Conservation (phyloP, 2,113 vertebrate species). For the Micronycteris hirsuta region DNA sequence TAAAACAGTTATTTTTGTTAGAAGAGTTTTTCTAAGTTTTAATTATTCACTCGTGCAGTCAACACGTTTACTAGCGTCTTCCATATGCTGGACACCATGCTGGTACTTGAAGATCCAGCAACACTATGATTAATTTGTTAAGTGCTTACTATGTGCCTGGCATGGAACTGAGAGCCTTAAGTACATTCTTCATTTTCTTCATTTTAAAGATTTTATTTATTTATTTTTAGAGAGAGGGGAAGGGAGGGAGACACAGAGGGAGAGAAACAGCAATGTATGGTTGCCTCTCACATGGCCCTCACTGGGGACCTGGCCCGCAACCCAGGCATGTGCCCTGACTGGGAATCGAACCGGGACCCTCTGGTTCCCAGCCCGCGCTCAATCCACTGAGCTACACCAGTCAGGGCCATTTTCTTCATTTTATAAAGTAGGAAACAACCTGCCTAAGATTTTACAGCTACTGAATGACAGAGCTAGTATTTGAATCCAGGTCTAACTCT, state of each 20-base stretch:
- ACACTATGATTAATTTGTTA: not conserved
- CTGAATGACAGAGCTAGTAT: not conserved
- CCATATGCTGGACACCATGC: not conserved
- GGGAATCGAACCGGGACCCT: too few relatives aligned
- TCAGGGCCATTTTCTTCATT: not conserved
- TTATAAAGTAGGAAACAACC: not conserved
- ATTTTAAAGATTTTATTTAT: too few relatives aligned
- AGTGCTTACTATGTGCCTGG: not conserved
- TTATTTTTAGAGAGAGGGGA: too few relatives aligned
- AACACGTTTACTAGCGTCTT: not conserved
- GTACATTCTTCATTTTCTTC: not conserved
- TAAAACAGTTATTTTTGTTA: not conserved
- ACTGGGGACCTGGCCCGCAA: too few relatives aligned
- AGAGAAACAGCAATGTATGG: too few relatives aligned
- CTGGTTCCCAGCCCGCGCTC: too few relatives aligned
- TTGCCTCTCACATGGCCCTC: too few relatives aligned
- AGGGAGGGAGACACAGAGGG: too few relatives aligned
- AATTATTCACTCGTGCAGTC: not conserved
- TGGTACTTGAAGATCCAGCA: not conserved
- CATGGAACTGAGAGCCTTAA: not conserved
- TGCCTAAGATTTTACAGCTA: not conserved
- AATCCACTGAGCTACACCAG: too few relatives aligned
- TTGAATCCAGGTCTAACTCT: not conserved
- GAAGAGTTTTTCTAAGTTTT: not conserved
- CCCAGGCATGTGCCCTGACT: too few relatives aligned